Evolutionary conservation across 1,140 invertebrate genomes (phyloP).

Genomic region (Platyscapa corneri): DNA sequence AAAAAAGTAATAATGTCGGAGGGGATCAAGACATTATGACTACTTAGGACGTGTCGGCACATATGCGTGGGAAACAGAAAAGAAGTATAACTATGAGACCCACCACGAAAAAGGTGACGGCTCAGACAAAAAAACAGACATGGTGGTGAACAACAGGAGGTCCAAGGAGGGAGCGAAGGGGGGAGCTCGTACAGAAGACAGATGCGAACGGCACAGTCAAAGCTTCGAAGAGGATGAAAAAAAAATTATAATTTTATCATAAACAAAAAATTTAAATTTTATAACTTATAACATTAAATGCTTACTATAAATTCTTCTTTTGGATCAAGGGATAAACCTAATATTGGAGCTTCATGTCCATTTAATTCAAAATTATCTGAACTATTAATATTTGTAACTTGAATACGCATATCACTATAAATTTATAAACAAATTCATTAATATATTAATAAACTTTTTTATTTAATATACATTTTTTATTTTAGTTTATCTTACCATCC

Average conservation of each 20-base stretch:
- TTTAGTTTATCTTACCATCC: slow-evolving; percentile 76
- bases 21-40: too few relatives aligned
- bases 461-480: background rate
- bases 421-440: slow-evolving; percentile 49
- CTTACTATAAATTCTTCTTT: slow-evolving; percentile 83
- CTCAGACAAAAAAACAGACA: too few relatives aligned
- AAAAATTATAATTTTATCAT: slow-evolving; percentile 7
- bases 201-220: slow-evolving; percentile 90
- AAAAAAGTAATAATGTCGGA: too few relatives aligned
- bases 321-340: slow-evolving; percentile 90
- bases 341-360: slow-evolving; percentile 89
- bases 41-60: too few relatives aligned
- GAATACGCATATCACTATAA: slow-evolving; percentile 90
- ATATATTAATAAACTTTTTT: slow-evolving; percentile 23
- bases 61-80: too few relatives aligned
- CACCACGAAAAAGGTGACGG: too few relatives aligned
- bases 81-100: too few relatives aligned
- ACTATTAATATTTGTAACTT: slow-evolving; percentile 79
- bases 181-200: too few relatives aligned
- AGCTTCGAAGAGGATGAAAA: slow-evolving; percentile 84
- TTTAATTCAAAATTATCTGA: slow-evolving; percentile 77
- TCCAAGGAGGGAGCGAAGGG: too few relatives aligned
- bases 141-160: too few relatives aligned
- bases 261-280: background rate
- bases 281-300: slow-evolving; percentile 25